Base-by-base conservation (phyloP, 2,888 invertebrate species). In the Oxycera nigricornis region DNA sequence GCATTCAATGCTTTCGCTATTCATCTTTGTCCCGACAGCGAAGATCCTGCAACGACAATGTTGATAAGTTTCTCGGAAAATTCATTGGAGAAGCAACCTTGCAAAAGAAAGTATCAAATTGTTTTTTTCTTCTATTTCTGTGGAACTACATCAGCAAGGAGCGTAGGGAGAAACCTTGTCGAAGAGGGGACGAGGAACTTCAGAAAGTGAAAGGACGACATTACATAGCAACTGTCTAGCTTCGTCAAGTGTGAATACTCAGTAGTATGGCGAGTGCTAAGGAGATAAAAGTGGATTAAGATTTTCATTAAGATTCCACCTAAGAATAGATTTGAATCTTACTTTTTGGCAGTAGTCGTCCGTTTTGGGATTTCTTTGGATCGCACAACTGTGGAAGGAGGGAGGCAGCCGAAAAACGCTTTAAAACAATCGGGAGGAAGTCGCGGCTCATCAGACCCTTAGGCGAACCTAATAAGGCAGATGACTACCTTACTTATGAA, bases 251-350 rank as follows among this genome's bases (percentile, higher is more conserved):
- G 52, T 24, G 17, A 55, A 55, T 55, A 55, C 9, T 55, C 52
- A 22, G 52, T 2, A 55, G 9, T 55, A 20, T n/a, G 9, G 52
- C 24, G 17, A n/a, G 17, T 22, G 2, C 24, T 24, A 55, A 55
- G 52, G 52, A 55, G 52, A 20, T 22, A 55, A 55, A 55, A 11
- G 52, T 55, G 52, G 52, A 55, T 55, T 55, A 55, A 55, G 52
- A 55, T 55, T 55, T 55, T 55, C 52, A 55, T 55, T 55, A 55
- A 55, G 52, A 55, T 55, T 55, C 52, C 22, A n/a, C 7, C 52
- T 24, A 24, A 55, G 52, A 55, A 55, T 55, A 17, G 52, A 55
- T 55, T 55, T 24, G 3, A 55, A 24, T 20, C 52, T 55, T 55
- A 55, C 20, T 55, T 55, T 55, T 55, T 24, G 52, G 24, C 52